Evolutionary conservation across 2,797 vertebrate genomes (phyloP), one percentile per base, ranked within the genome.

Genomic region (Enteromius afrohamiltoni): DNA sequence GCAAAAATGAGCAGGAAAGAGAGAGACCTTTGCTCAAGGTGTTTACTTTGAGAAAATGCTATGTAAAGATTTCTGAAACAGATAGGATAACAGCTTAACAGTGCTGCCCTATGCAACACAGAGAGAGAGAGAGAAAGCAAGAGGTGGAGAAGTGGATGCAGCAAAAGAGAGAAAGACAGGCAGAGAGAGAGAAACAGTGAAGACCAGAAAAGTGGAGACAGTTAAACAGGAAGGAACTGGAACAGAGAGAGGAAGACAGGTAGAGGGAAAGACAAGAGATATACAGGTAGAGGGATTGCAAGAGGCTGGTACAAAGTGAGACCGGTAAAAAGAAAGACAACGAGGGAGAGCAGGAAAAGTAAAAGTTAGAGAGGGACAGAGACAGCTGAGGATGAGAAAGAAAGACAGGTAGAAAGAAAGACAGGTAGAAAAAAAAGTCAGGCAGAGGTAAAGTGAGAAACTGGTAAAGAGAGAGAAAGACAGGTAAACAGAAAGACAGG

Each of bases 21-120:
- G 60, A 81, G 64, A 76, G 68, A 74, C 73, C 67, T 82, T 83
- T 62, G 83, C 79, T 67, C 71, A 78, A 29, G 68, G 69, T 77
- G 62, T 71, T 77, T 68, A 19, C 49, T 51, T 23, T 67, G 80
- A 67, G 31, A 58, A 55, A 45, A 60, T 6, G 37, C 67, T 47
- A 62, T 55, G 64, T 60, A 69, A 23, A 47, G 73, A 16, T 77
- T 34, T 81, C 47, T 71, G 74, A 71, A 71, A 70, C 23, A 8
- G 16, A 77, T 51, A 77, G 64, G 51, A 81, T 42, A 62, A 23
- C 19, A 21, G 42, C 10, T 76, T 45, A 73, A 29, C 55, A 87
- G 85, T 13, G 80, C 62, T 45, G 82, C 73, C 45, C 40, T 79
- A 23, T 86, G 83, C 82, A 86, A 85, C 62, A 90, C 71, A 40